Base-by-base conservation (phyloP, 2,888 invertebrate species). In the Eupithecia subfuscata region DNA sequence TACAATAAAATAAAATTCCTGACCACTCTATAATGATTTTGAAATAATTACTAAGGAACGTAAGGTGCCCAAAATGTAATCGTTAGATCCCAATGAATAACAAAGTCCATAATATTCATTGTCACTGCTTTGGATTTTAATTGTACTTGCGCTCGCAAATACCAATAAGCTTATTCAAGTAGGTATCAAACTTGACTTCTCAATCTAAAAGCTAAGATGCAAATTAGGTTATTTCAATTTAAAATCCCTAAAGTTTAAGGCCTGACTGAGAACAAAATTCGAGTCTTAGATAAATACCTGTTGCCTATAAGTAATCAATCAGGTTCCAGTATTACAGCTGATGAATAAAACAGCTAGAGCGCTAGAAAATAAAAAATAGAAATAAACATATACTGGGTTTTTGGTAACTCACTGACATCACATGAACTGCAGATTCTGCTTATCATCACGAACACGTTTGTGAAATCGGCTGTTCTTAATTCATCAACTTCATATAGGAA, bases 241-340 rank as follows among this genome's bases (percentile, higher is more conserved):
- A 12, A 60, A 60, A 25, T 60, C 25, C 14, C 25, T 6, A 60
- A 60, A 25, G 60, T 25, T 60, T 11, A 22, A 22, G 56, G 22
- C 56, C 56, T 22, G 56, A 25, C 60, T 25, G 14, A 12, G 25
- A 25, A 60, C 60, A 25, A 60, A 60, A 14, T 60, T 60, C 14
- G 6, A 60, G 5, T 25, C 60, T 25, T 25, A 60, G 5, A 14
- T 25, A 25, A 25, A 60, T 60, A 60, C 25, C 22, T 22, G 60
- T 60, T 60, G 60, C 60, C 12, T 60, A 60, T 60, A 60, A 12
- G 25, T 25, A 60, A 60, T 60, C 60, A 60, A 60, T 60, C 60
- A 60, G 22, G 60, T 0, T 12, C 14, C 25, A 5, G 5, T 60
- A 6, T 25, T 60, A 60, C 25, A 60, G 60, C 60, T 25, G 25